These are phyloP conservation scores for Nymphalis urticae DNA, from an alignment of 2,888 invertebrate genomes.

Conservation along the genomic window DNA sequence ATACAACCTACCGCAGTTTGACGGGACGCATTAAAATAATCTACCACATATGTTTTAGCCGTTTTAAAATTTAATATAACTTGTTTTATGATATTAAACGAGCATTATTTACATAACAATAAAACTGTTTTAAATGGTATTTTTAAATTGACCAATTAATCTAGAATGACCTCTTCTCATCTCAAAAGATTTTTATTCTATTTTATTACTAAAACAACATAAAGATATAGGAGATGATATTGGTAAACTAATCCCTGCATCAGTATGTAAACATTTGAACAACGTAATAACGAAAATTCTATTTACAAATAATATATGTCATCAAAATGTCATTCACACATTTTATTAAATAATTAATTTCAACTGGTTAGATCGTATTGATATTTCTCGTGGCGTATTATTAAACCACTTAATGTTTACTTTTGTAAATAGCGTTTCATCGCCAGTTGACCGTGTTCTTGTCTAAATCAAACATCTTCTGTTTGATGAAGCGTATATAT, in stretches of 20 bases:
- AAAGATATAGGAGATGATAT: no score
- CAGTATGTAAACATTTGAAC: no score
- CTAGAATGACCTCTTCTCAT: no score
- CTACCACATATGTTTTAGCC: constrained; percentile 20
- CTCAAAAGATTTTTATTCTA: no score
- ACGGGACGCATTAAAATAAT: constrained; percentile 17
- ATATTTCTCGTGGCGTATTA: not conserved
- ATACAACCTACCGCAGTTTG: constrained; percentile 35
- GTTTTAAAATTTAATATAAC: not conserved
- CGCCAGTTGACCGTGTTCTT: not conserved
- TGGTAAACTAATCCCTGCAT: no score
- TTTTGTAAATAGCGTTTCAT: constrained; percentile 7
- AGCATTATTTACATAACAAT: no score
- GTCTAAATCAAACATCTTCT: constrained; percentile 16
- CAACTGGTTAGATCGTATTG: constrained; percentile 2
- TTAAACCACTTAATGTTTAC: not conserved
- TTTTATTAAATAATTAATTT: not conserved
- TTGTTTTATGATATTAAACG: no score
- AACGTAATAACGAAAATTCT: no score
- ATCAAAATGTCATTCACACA: not conserved
- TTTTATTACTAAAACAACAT: no score
- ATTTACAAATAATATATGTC: no score
- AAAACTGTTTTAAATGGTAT: no score
- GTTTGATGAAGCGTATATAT: constrained; percentile 47
- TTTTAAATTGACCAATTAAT: no score